Percentiles rank a stretch among this genome's conserved stretches.
These are phyloP conservation scores for Chrysopa pallens DNA, from an alignment of 1,140 invertebrate species.

Conservation along the genomic window DNA sequence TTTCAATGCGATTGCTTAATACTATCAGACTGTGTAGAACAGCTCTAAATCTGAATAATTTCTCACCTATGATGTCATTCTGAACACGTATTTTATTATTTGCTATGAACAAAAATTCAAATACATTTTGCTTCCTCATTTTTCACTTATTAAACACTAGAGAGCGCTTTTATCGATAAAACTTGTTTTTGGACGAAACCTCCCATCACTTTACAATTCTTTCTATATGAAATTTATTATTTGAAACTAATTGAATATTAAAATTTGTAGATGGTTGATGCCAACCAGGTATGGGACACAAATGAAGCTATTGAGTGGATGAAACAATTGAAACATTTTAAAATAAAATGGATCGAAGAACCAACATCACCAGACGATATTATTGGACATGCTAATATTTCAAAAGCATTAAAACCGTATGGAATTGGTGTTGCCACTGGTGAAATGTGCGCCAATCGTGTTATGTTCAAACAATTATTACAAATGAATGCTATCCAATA, in stretches of 20 bases:
- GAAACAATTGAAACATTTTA: conserved; percentile 50
- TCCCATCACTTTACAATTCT: too few species aligned
- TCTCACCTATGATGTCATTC: too few species aligned
- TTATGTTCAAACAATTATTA: conserved; percentile 85
- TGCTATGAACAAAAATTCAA: too few species aligned
- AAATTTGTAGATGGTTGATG: conserved; percentile 60
- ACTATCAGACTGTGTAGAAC: too few species aligned
- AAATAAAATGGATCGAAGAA: conserved; percentile 81
- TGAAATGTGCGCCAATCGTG: conserved; percentile 79
- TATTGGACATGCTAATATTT: conserved; percentile 61
- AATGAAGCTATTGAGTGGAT: conserved; percentile 72
- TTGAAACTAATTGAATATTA: not conserved
- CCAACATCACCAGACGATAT: conserved; percentile 85
- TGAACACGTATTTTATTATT: too few species aligned
- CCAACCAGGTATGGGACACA: conserved; percentile 85
- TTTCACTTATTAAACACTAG: too few species aligned
- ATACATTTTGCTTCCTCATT: too few species aligned
- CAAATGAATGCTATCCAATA: conserved; percentile 61
- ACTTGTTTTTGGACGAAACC: too few species aligned
- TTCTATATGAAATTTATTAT: not conserved
- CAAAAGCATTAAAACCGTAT: conserved; percentile 37
- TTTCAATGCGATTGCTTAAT: too few species aligned
- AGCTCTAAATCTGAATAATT: too few species aligned
- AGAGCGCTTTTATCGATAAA: too few species aligned
- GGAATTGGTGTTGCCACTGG: conserved; percentile 77